Percentiles rank a stretch among this genome's conserved stretches.
These are phyloP conservation scores for Tyto alba DNA, from an alignment of 2,113 vertebrate species.

Conservation along the genomic window DNA sequence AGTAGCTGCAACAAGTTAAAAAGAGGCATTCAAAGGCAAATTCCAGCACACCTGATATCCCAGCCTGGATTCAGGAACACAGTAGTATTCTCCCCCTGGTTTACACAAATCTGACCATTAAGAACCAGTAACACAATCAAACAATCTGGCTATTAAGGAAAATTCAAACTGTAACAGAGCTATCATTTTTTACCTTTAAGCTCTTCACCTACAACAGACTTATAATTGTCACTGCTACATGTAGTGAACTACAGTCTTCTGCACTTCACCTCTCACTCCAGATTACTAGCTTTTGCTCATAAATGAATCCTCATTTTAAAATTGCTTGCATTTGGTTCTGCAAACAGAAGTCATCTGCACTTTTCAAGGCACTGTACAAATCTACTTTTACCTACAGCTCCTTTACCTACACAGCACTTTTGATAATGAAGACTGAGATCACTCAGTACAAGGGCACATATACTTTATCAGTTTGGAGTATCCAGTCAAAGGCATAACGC, in stretches of 20 bases:
- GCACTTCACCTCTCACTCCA: not conserved
- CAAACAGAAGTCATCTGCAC: not conserved
- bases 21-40: not conserved
- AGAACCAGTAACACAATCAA: not conserved
- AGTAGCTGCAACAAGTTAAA: constrained; percentile 71
- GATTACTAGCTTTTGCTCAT: not conserved
- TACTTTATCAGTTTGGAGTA: not conserved
- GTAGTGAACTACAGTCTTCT: not conserved
- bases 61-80: not conserved
- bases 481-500: not conserved
- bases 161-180: not conserved
- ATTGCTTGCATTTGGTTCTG: not conserved
- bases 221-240: not conserved
- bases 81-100: not conserved
- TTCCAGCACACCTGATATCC: not conserved
- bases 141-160: not conserved
- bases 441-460: not conserved
- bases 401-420: not conserved
- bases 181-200: not conserved
- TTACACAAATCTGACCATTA: not conserved
- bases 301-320: not conserved
- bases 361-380: not conserved
- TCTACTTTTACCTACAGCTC: not conserved
- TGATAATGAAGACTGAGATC: accelerated
- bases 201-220: not conserved